Conservation (phyloP, 2,113 vertebrate species). For the Nannobrachium achirus region DNA sequence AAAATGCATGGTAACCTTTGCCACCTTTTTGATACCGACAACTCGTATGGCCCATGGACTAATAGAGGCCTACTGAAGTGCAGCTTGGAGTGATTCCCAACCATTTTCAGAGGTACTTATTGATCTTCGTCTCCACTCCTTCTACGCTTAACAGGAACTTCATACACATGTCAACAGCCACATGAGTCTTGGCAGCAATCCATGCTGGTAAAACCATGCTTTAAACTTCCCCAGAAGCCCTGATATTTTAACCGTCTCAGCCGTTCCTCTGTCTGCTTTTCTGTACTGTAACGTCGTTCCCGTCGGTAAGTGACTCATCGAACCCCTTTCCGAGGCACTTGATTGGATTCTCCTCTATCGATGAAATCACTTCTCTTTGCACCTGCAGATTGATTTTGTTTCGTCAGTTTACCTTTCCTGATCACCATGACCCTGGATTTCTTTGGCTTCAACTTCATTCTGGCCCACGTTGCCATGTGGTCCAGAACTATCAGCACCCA, state of each 20-base stretch:
- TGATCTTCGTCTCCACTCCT: too few species aligned
- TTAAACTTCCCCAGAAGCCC: too few species aligned
- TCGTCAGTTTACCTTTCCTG: not conserved
- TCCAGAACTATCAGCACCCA: slow-evolving; percentile 14
- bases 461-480: slow-evolving; percentile 5
- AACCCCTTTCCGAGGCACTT: slow-evolving; percentile 28
- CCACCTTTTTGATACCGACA: too few species aligned
- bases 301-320: slow-evolving; percentile 1
- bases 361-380: slow-evolving; percentile 6
- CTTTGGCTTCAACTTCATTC: slow-evolving; percentile 17
- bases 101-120: too few species aligned
- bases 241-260: too few species aligned
- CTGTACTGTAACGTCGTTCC: not conserved
- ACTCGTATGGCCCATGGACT: too few species aligned
- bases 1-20: too few species aligned
- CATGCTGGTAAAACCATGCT: too few species aligned
- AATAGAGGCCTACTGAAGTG: slow-evolving; percentile 4
- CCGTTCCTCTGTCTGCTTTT: too few species aligned
- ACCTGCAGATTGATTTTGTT: slow-evolving; percentile 4
- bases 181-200: too few species aligned
- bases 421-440: slow-evolving; percentile 24
- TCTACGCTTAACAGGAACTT: too few species aligned
- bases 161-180: too few species aligned
- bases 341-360: slow-evolving; percentile 18
- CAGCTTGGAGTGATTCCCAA: slow-evolving; percentile 11